Evolutionary conservation across 2,113 vertebrate species (phyloP).

Genomic region (Phalacrocorax pelagicus): DNA sequence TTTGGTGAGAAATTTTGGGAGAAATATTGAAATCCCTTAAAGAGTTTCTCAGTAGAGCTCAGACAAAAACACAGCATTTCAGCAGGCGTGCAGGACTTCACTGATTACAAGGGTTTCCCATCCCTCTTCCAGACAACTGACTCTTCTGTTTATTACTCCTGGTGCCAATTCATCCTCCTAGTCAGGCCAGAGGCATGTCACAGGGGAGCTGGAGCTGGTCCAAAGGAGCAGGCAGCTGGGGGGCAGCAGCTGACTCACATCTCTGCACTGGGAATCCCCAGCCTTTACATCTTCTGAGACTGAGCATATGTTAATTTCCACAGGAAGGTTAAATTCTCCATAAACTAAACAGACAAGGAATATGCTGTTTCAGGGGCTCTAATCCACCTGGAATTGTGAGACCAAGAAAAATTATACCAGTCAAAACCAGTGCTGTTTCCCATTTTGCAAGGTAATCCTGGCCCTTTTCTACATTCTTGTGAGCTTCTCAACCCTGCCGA

Average conservation of each 20-base stretch:
- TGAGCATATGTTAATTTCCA: neutral
- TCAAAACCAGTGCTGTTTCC: neutral
- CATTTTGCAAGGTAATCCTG: neutral
- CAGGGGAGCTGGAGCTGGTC: neutral
- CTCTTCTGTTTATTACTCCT: neutral
- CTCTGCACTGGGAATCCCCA: neutral
- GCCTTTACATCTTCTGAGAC: neutral
- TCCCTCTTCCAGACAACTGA: neutral
- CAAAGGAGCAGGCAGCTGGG: neutral
- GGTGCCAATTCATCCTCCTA: neutral
- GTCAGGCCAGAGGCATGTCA: neutral
- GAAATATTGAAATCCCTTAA: neutral
- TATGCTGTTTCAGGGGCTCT: neutral
- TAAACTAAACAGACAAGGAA: neutral
- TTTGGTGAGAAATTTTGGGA: neutral
- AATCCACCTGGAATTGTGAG: neutral
- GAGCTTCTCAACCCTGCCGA: neutral
- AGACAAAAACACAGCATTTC: neutral
- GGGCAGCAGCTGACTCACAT: neutral
- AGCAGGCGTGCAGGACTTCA: neutral
- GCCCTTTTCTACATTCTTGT: neutral
- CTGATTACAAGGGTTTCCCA: neutral
- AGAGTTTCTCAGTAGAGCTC: neutral
- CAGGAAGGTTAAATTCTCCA: neutral
- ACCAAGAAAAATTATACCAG: neutral